A percentile compares a stretch with the other conserved stretches of the same genome.
phyloP scores from a whole-genome alignment of 2,113 vertebrate genomes.

The Hyperopisus bebe region DNA sequence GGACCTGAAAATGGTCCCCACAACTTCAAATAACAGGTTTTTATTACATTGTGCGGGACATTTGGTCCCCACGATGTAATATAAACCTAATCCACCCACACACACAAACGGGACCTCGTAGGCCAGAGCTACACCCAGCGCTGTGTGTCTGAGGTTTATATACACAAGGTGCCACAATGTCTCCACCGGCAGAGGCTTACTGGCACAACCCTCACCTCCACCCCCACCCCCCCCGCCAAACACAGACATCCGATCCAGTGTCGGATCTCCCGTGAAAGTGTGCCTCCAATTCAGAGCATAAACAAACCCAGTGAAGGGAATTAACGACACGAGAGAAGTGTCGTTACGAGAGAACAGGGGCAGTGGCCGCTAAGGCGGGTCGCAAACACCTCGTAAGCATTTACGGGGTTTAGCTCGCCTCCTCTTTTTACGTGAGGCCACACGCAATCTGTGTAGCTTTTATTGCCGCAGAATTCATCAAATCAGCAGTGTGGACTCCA shows the following conservation, averaged over 20 bases:
- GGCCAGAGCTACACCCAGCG: background rate
- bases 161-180: background rate
- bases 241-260: background rate
- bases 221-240: background rate
- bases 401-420: background rate
- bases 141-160: background rate
- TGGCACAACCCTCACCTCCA: background rate
- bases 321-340: background rate
- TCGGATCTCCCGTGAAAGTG: background rate
- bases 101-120: background rate
- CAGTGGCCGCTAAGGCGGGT: background rate
- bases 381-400: background rate
- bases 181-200: background rate
- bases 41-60: too few species aligned
- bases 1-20: too few species aligned
- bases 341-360: background rate
- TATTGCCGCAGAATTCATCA: background rate
- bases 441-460: background rate
- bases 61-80: too few species aligned
- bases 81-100: background rate
- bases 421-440: background rate
- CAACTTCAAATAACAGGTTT: too few species aligned
- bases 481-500: background rate
- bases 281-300: background rate
- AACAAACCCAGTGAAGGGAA: background rate